Evolutionary conservation across 2,888 invertebrate genomes (phyloP), one percentile per base, ranked within the genome.

Genomic region (Himalopsyche kuldschensis): DNA sequence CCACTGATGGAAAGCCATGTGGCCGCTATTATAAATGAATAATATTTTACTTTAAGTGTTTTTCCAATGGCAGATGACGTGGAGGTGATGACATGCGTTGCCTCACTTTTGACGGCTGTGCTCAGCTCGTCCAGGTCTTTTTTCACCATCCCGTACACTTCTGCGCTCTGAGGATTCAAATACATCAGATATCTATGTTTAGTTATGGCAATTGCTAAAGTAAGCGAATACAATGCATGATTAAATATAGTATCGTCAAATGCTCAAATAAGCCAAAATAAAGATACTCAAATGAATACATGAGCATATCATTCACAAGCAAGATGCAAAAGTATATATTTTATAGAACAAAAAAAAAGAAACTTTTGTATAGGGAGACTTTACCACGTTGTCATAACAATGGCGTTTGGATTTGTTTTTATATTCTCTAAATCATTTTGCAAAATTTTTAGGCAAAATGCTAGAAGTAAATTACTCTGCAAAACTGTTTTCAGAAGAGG

Each of bases 121-220:
- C 95, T 94, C 87, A 96, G 94, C 89, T 96, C 96, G 88, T 94
- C 95, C 87, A 96, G 89, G 89, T 96, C 96, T 87, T 94, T 94
- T 88, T 94, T 95, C 86, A 96, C 95, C 91, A 95, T 95, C 84
- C 95, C 94, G 87, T 95, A 92, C 3, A 95, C 95, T 88, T 95
- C 95, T 1, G 93, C 93, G 78, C 95, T 95, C 95, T 95, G 89
- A 1, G 69, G 20, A 69, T 69, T 27, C 69, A 91, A 89, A 86
- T 85, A 75, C n/a, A 48, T 79, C 41, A 41, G 20, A 20, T 76
- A 27, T 20, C 35, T 20, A 41, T n/a, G 35, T 41, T 76, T 32
- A 76, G 76, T 32, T 32, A 75, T 30, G 11, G 10, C 10, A 41
- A 35, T 35, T 35, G 35, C 35, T 35, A 1, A 63, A 69, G 69